Evolutionary conservation across 2,113 vertebrate species (phyloP).

Genomic region (Oreochromis aureus): DNA sequence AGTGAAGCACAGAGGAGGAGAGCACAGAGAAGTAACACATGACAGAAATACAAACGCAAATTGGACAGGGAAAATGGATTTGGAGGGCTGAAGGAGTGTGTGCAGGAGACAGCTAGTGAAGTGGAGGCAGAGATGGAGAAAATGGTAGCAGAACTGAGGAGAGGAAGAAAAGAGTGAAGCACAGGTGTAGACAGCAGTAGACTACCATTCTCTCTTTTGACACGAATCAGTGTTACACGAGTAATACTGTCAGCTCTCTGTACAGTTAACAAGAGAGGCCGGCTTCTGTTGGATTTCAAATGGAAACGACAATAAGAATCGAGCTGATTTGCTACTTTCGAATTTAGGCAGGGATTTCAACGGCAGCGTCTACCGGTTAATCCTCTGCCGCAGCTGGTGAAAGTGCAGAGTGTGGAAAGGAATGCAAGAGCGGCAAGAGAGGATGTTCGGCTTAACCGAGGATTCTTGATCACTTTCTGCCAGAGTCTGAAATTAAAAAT

Average conservation of each 20-base stretch:
- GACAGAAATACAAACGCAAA: constrained; percentile 44
- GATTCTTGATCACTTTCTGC: constrained; percentile 18
- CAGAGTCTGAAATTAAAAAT: constrained; percentile 14
- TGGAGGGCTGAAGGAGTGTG: not conserved
- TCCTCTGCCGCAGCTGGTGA: constrained; percentile 24
- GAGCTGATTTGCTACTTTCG: constrained; percentile 33
- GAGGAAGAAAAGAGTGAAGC: not conserved
- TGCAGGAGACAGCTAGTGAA: constrained; percentile 42
- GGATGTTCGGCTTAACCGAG: constrained; percentile 13
- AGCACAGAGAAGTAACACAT: not conserved
- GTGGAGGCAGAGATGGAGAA: constrained; percentile 28
- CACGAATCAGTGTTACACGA: constrained; percentile 47
- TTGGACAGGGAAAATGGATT: constrained; percentile 32
- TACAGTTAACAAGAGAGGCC: constrained; percentile 27
- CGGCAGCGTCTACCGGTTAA: constrained; percentile 20
- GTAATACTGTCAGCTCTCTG: constrained; percentile 47
- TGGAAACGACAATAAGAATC: constrained; percentile 38
- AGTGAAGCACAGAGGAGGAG: not conserved
- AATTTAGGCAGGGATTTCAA: constrained; percentile 43
- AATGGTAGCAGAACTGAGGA: not conserved
- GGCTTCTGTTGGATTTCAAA: constrained; percentile 27
- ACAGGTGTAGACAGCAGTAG: constrained; percentile 27
- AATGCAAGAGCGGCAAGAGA: not conserved
- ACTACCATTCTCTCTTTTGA: constrained; percentile 34
- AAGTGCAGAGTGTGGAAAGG: constrained; percentile 1